These are phyloP conservation scores for Echeneis naucrates DNA, from an alignment of 2,797 vertebrate species.

Conservation along the genomic window DNA sequence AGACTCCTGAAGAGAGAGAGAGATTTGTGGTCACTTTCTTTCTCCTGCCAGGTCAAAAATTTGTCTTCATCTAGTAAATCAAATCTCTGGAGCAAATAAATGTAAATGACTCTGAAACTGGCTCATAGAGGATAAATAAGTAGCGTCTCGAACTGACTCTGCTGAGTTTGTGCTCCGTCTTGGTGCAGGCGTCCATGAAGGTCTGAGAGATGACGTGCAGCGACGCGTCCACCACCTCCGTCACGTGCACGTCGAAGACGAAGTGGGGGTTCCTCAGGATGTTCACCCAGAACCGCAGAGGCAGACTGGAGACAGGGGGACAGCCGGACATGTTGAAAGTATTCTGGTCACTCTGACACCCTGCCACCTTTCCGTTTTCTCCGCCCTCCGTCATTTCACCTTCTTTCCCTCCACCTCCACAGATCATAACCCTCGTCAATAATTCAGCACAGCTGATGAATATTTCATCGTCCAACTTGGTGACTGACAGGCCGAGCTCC, in stretches of 20 bases:
- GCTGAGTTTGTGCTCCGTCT: conserved; percentile 98
- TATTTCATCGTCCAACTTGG: conserved; percentile 60
- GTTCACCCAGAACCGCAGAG: conserved; percentile 97
- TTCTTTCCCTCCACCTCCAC: conserved; percentile 12
- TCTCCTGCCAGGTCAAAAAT: too few relatives aligned
- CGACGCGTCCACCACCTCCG: conserved; percentile 96
- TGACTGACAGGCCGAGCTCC: conserved; percentile 62
- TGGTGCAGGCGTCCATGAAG: conserved; percentile 99
- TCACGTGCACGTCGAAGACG: conserved; percentile 96
- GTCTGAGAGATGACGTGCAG: conserved; percentile 97
- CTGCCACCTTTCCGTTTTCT: conserved; percentile 18
- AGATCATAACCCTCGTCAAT: conserved; percentile 61
- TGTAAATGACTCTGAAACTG: too few relatives aligned
- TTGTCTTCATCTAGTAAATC: too few relatives aligned
- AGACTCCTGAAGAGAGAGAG: conserved; percentile 87
- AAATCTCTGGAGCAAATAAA: too few relatives aligned
- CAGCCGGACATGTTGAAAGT: neutral
- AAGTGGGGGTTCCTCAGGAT: conserved; percentile 98
- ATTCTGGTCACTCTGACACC: conserved; percentile 23
- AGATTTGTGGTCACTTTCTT: too few relatives aligned
- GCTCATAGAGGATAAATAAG: neutral
- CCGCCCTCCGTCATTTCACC: conserved; percentile 49
- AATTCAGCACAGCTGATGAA: conserved; percentile 59
- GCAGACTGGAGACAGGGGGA: conserved; percentile 84
- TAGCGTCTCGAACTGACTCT: conserved; percentile 84